phyloP scores from a whole-genome alignment of 2,888 invertebrate species.

The Podabrus alpinus region DNA sequence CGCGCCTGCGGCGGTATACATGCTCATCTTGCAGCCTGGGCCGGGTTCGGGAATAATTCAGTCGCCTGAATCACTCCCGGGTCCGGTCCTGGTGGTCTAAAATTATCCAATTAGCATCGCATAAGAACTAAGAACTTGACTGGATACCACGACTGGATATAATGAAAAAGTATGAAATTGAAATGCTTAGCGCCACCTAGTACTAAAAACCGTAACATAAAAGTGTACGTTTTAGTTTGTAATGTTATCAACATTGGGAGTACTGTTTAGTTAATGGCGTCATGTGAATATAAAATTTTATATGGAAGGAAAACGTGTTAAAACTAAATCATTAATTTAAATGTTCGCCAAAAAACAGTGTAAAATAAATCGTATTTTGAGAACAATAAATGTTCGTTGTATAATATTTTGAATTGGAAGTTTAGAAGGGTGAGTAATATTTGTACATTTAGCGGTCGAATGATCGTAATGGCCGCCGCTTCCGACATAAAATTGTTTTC shows the following conservation, averaged over 20 bases:
- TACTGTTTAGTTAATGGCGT: neutral
- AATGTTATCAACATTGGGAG: neutral
- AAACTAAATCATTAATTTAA: neutral
- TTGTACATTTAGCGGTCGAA: neutral
- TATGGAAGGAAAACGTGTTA: neutral
- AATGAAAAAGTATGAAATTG: neutral
- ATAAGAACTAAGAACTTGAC: too few species aligned
- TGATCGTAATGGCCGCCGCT: neutral
- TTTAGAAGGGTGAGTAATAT: neutral
- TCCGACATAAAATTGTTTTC: neutral
- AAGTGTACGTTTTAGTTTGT: neutral
- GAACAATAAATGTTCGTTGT: neutral
- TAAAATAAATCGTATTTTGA: neutral
- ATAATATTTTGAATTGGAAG: neutral
- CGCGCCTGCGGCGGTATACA: too few species aligned
- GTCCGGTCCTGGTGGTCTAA: too few species aligned
- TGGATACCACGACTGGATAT: too few species aligned
- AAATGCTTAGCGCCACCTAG: neutral
- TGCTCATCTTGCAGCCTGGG: too few species aligned
- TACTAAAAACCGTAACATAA: neutral
- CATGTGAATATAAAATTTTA: neutral
- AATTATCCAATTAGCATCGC: too few species aligned
- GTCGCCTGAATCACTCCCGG: too few species aligned
- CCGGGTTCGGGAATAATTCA: too few species aligned
- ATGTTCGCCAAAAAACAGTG: neutral